Percentiles rank a stretch among this genome's conserved stretches.
Evolutionary conservation across 2,797 vertebrate species (phyloP).

Genomic region (Podarcis lilfordi): DNA sequence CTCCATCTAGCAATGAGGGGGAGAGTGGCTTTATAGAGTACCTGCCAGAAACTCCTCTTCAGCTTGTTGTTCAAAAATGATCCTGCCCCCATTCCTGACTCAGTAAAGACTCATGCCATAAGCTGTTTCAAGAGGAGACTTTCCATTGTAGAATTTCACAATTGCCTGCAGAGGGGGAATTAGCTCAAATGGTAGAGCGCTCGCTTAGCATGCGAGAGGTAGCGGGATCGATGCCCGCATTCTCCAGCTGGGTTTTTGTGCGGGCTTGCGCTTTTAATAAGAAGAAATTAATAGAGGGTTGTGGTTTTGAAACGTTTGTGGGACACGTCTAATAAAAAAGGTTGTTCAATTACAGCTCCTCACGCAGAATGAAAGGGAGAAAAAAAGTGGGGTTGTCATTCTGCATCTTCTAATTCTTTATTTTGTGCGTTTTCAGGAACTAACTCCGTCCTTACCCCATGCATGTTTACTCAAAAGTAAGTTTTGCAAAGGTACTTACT

Average conservation of each 20-base stretch:
- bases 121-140: not conserved
- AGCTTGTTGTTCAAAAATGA: not conserved
- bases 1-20: fast-evolving
- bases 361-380: not conserved
- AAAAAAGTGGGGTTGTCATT: not conserved
- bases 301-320: not conserved
- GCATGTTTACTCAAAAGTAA: not conserved
- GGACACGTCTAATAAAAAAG: not conserved
- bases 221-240: slow-evolving; percentile 63
- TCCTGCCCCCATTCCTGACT: not conserved
- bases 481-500: not conserved
- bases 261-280: not conserved
- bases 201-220: slow-evolving; percentile 72
- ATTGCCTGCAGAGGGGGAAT: not conserved
- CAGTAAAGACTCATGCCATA: not conserved
- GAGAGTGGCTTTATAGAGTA: too few species aligned
- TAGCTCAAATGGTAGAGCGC: slow-evolving; percentile 58
- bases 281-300: not conserved
- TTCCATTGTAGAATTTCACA: not conserved
- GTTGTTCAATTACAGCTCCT: not conserved
- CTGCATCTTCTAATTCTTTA: too few species aligned
- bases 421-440: not conserved
- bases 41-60: fast-evolving
- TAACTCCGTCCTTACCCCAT: too few species aligned
- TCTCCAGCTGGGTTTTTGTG: slow-evolving; percentile 20